Evolutionary conservation across 2,888 invertebrate genomes (phyloP), one percentile per base, ranked within the genome.

Genomic region (Cephus pulcher): DNA sequence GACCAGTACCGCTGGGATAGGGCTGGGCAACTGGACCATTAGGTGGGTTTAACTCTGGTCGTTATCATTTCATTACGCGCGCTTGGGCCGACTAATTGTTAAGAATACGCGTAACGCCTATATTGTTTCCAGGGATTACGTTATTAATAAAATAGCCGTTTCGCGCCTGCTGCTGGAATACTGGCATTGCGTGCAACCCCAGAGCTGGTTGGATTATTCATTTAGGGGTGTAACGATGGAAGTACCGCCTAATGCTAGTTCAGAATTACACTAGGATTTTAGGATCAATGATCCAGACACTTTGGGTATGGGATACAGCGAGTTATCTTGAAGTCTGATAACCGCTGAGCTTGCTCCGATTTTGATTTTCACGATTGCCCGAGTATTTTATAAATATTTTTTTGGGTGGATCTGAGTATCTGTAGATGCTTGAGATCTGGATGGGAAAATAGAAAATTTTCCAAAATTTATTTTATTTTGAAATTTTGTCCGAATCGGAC

Each of bases 121-220:
- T 81, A 86, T 87, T 88, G 87, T 89, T 89, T 87, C 82, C 81
- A 81, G 76, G 85, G 88, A 86, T 89, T 81, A 87, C 88, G 84
- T 89, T 90, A 89, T 89, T 89, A 89, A 89, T 88, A 88, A 88
- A 89, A 88, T 84, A 84, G 83, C 83, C 84, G 84, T 83, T 85
- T 79, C 79, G 81, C 79, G 80, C 80, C 75, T 79, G 80, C 78
- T 69, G 76, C 70, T 73, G n/a, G 77, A 56, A 56, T 56, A 56
- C 23, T 6, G 56, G 1, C 40, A 23, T 56, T 23, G 40, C 40
- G 4, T 9, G 6, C 56, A 6, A 23, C 56, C 56, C 56, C 56
- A 78, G 77, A 76, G 23, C 6, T 3, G 4, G 69, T 23, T 11
- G 69, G 68, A 69, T 69, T 73, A 76, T 83, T 83, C 82, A 82